Evolutionary conservation across 2,113 vertebrate genomes (phyloP).

Genomic region (Salvelinus alpinus): DNA sequence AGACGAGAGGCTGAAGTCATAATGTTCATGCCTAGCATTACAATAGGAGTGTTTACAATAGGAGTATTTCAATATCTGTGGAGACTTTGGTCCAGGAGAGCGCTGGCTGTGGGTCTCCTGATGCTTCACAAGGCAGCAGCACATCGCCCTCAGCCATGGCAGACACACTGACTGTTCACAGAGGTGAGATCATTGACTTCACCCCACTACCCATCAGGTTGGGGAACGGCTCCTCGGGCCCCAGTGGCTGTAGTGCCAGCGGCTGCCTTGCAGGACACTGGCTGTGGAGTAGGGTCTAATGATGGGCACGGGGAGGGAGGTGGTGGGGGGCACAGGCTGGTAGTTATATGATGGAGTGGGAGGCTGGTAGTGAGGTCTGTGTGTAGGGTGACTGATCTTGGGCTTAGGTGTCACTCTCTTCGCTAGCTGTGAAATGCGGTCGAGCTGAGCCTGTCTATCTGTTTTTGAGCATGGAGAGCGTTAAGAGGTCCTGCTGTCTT

Average conservation of each 20-base stretch:
- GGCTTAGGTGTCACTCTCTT: constrained; percentile 69
- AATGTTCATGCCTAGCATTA: too few relatives aligned
- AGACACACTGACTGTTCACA: constrained; percentile 61
- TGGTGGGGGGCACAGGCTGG: constrained; percentile 23
- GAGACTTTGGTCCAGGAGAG: constrained; percentile 79
- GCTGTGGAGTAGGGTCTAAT: constrained; percentile 48
- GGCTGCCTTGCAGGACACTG: constrained; percentile 40
- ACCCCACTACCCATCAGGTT: constrained; percentile 51
- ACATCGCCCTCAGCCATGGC: constrained; percentile 73
- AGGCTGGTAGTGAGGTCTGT: constrained; percentile 32
- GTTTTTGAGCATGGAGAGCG: constrained; percentile 69
- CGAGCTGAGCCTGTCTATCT: constrained; percentile 75
- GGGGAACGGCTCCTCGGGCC: constrained; percentile 54
- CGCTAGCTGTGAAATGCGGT: constrained; percentile 67
- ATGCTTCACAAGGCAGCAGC: constrained; percentile 68
- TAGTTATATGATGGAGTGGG: constrained; percentile 31
- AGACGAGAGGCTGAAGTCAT: not conserved
- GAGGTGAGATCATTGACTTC: constrained; percentile 69
- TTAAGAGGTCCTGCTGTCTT: constrained; percentile 50
- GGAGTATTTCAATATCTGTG: constrained; percentile 56
- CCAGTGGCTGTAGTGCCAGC: constrained; percentile 49
- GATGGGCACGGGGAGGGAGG: constrained; percentile 23
- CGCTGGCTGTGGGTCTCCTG: constrained; percentile 68
- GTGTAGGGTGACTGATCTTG: constrained; percentile 32
- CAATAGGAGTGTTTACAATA: too few relatives aligned